Percentiles rank a stretch among this genome's conserved stretches.
These are phyloP conservation scores for Trichonephila inaurata DNA, from an alignment of 1,140 invertebrate species.

Conservation along the genomic window DNA sequence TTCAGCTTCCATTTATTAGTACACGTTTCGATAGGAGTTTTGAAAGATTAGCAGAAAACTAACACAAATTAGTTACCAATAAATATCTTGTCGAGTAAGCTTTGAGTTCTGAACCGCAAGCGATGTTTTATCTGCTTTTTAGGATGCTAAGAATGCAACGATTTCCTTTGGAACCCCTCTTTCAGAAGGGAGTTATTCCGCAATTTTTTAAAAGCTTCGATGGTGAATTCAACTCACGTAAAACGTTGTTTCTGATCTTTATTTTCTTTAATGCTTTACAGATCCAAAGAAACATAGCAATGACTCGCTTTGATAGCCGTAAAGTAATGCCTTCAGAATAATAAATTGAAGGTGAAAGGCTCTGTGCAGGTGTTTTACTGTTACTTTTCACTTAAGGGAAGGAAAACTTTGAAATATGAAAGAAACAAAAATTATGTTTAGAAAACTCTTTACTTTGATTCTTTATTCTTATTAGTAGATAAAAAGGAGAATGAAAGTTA, in stretches of 20 bases:
- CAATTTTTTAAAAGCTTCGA: conserved; percentile 9
- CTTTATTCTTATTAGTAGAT: background rate
- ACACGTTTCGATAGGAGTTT: background rate
- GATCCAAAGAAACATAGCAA: conserved; percentile 45
- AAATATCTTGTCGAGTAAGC: conserved; percentile 11
- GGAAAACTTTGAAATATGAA: conserved; percentile 31
- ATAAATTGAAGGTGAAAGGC: conserved; percentile 44
- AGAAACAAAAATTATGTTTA: conserved; percentile 10
- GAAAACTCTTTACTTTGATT: background rate
- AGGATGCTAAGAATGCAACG: background rate
- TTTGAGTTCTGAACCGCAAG: background rate
- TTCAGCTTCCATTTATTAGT: background rate
- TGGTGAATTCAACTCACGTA: conserved; percentile 33
- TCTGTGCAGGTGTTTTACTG: conserved; percentile 22
- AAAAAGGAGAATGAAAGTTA: background rate
- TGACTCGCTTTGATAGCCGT: conserved; percentile 37
- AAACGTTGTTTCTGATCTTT: conserved; percentile 18
- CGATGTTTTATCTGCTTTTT: background rate
- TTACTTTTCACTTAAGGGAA: conserved; percentile 24
- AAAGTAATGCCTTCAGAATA: conserved; percentile 58
- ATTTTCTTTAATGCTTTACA: conserved; percentile 54
- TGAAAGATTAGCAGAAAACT: background rate
- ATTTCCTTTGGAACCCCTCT: background rate
- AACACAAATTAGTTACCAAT: background rate
- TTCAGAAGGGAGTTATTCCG: background rate